Base-by-base conservation (phyloP, 2,113 vertebrate species). In the Emydura subglobosa region DNA sequence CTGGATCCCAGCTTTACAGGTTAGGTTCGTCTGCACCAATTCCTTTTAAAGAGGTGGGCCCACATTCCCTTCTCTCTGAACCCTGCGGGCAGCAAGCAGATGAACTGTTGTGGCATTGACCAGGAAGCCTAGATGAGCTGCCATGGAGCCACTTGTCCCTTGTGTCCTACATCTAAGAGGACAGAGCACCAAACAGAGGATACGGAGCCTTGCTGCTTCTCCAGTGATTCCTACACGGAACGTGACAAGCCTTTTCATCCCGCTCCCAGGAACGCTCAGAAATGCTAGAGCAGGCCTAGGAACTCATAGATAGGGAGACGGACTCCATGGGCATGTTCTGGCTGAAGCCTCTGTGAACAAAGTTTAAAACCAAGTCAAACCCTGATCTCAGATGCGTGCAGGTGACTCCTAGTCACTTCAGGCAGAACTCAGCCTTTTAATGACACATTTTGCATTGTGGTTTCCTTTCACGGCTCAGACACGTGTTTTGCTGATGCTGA, bases 321-420 rank as follows among this genome's bases (percentile, higher is more conserved):
- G 80, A 29, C n/a, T 76, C 91, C 83, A 24, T 42, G 54, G 83
- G 88, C 55, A 55, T 50, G 39, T 39, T 86, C 61, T 61, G 2
- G 0, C 44, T 51, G 39, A 90, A 85, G 61, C 17, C 55, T 93
- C 57, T 0, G 0, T 2, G 3, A 89, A 85, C 88, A 87, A 68
- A 87, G 72, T 55, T 88, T 84, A 85, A 84, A 61, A 87, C 78
- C 86, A 79, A 5, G 50, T 79, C 94, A 96, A 92, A 93, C 92
- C 53, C 86, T 85, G 68, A 95, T 94, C 89, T 96, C 93, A 94
- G 90, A 94, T 82, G 81, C 61, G 54, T 74, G 57, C 96, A 95
- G 84, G 91, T 92, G 95, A 90, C 96, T 95, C 95, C 85, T 96
- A 92, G 92, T 88, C 94, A 57, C 78, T 88, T 19, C 76, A 96